Percentiles rank a stretch among this genome's conserved stretches.
Conservation (phyloP, 2,888 invertebrate genomes). For the Epinotia nisella region DNA sequence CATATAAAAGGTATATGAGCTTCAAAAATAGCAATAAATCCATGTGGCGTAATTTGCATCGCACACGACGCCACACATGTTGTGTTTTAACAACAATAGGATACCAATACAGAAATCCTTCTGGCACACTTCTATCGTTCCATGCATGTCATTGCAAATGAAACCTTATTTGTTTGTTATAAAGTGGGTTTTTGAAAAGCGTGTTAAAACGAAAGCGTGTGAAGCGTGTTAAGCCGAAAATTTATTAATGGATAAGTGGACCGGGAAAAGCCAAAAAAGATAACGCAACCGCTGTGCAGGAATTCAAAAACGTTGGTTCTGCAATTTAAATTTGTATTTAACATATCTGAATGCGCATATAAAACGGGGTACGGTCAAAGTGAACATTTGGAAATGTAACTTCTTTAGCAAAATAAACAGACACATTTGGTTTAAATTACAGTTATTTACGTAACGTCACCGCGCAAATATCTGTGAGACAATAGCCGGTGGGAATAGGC, state of each 20-base stretch:
- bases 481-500: too few relatives aligned
- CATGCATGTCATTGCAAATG: background rate
- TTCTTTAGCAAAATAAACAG: too few relatives aligned
- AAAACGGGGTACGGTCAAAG: background rate
- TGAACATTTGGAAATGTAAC: too few relatives aligned
- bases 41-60: slow-evolving; percentile 41
- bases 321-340: slow-evolving; percentile 1
- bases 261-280: background rate
- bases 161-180: background rate
- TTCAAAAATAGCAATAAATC: slow-evolving; percentile 19
- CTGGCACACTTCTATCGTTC: background rate
- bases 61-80: slow-evolving; percentile 21
- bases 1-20: background rate
- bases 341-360: slow-evolving; percentile 1
- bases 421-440: too few relatives aligned
- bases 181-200: background rate
- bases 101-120: background rate
- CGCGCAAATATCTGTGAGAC: too few relatives aligned
- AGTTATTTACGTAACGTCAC: too few relatives aligned
- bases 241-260: background rate
- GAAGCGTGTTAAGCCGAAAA: background rate
- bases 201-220: background rate
- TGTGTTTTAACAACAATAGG: slow-evolving; percentile 17
- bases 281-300: background rate
- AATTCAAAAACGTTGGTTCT: background rate